These are phyloP conservation scores for Apoda limacodes DNA, from an alignment of 2,888 invertebrate genomes.

Conservation along the genomic window DNA sequence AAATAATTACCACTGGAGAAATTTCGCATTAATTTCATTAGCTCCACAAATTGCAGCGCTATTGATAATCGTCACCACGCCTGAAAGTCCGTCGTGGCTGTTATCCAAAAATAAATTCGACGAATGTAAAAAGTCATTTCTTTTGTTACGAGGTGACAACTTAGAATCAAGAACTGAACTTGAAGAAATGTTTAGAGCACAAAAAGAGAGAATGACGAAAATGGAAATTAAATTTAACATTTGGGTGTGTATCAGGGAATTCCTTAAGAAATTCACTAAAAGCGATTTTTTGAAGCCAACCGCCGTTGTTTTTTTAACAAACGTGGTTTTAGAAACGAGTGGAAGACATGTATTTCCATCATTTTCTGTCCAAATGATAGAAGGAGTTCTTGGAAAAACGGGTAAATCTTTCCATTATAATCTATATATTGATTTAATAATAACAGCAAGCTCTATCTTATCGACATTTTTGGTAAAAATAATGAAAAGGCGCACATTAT, in stretches of 20 bases:
- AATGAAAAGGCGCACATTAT: slow-evolving; percentile 32
- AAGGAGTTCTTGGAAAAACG: slow-evolving; percentile 29
- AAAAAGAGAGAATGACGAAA: slow-evolving; percentile 23
- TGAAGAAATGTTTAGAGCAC: slow-evolving; percentile 29
- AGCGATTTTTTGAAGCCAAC: slow-evolving; percentile 39
- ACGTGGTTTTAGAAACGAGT: slow-evolving; percentile 31
- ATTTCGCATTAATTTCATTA: slow-evolving; percentile 27
- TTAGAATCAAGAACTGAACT: slow-evolving; percentile 25
- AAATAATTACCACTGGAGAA: slow-evolving; percentile 30
- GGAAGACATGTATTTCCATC: slow-evolving; percentile 41
- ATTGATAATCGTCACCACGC: slow-evolving; percentile 46
- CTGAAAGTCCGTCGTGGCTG: slow-evolving; percentile 74
- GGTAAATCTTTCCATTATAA: slow-evolving; percentile 33
- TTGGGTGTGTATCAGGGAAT: slow-evolving; percentile 12
- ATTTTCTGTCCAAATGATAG: slow-evolving; percentile 39
- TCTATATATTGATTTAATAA: slow-evolving; percentile 34
- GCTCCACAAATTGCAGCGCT: slow-evolving; percentile 28
- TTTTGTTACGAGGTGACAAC: slow-evolving; percentile 55
- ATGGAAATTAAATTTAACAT: slow-evolving; percentile 12
- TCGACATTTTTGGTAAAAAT: slow-evolving; percentile 35
- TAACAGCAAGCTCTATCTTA: slow-evolving; percentile 29
- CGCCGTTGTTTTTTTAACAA: slow-evolving; percentile 27
- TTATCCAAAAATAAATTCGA: slow-evolving; percentile 54
- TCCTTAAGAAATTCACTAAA: slow-evolving; percentile 31
- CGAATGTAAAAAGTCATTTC: slow-evolving; percentile 58